Evolutionary conservation across 2,888 invertebrate species (phyloP).

Genomic region (Nebria salina): DNA sequence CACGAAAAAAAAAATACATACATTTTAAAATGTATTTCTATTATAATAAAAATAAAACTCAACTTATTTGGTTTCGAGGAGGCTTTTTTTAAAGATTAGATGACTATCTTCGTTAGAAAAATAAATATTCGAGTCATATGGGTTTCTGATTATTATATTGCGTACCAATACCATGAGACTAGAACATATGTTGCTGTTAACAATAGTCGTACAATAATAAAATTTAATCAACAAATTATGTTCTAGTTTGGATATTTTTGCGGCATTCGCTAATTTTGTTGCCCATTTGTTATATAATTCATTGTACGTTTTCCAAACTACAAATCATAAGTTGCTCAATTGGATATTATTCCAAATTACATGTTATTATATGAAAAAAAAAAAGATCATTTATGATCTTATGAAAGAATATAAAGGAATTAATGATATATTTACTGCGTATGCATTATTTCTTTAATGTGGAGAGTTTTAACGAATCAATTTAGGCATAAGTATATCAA

Average conservation of each 20-base stretch:
- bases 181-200: not conserved
- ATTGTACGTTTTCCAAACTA: not conserved
- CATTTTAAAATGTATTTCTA: conserved; percentile 32
- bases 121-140: conserved; percentile 19
- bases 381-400: too few relatives aligned
- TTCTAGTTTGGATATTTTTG: not conserved
- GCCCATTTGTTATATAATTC: not conserved
- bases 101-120: conserved; percentile 17
- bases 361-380: too few relatives aligned
- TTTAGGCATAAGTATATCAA: too few relatives aligned
- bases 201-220: not conserved
- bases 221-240: not conserved
- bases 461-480: too few relatives aligned
- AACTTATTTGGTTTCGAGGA: conserved; percentile 9
- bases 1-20: conserved; percentile 21
- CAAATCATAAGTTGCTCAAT: too few relatives aligned
- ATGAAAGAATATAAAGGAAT: too few relatives aligned
- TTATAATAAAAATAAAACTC: conserved; percentile 7
- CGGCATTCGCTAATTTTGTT: not conserved
- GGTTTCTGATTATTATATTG: conserved; percentile 3
- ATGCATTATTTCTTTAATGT: too few relatives aligned
- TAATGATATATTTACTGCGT: too few relatives aligned
- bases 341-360: too few relatives aligned
- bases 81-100: conserved; percentile 7
- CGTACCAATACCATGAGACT: not conserved